Base-by-base conservation (phyloP, 2,113 vertebrate species). In the Plotosus lineatus region DNA sequence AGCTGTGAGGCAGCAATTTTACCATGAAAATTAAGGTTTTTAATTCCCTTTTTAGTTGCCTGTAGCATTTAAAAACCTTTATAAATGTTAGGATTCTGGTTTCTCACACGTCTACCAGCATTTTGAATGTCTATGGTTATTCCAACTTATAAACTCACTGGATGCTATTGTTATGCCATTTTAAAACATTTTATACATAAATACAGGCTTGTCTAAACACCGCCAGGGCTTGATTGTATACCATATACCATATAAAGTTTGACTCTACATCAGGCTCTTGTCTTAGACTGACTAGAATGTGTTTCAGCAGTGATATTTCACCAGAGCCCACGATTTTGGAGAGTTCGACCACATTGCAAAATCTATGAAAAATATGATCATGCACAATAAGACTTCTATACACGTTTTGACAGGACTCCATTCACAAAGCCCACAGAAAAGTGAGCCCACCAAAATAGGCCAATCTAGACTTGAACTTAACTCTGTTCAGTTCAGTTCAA, bases 221-320 rank as follows among this genome's bases (percentile, higher is more conserved):
- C 77, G 61, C 60, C 76, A 40, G 81, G 51, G 79, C 60, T 75
- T 78, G 58, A 33, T 21, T 69, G 3, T 80, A 66, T 78, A n/a
- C n/a, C n/a, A n/a, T n/a, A n/a, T n/a, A n/a, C n/a, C n/a, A n/a
- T n/a, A 75, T 80, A 61, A 12, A 1, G 84, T 87, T 89, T 88
- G 87, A 6, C 33, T 26, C 19, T 75, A 42, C 87, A 84, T 84
- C 50, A 23, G 66, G 63, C 88, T n/a, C 66, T 85, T 85, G 86
- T 88, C 61, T 82, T 87, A 86, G 87, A 85, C 87, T 36, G 23
- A 77, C 60, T 89, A 82, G 87, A 89, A 90, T 90, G 90, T 88
- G 86, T 83, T 88, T 90, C 83, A 83, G 75, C 88, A 91, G 90
- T 80, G 65, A 21, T 76, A 79, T 78, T 79, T 51, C 23, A 42